A percentile compares a stretch with the other conserved stretches of the same genome.
Evolutionary conservation across 2,888 invertebrate genomes (phyloP).

Genomic region (Rhamphomyia laevipes): DNA sequence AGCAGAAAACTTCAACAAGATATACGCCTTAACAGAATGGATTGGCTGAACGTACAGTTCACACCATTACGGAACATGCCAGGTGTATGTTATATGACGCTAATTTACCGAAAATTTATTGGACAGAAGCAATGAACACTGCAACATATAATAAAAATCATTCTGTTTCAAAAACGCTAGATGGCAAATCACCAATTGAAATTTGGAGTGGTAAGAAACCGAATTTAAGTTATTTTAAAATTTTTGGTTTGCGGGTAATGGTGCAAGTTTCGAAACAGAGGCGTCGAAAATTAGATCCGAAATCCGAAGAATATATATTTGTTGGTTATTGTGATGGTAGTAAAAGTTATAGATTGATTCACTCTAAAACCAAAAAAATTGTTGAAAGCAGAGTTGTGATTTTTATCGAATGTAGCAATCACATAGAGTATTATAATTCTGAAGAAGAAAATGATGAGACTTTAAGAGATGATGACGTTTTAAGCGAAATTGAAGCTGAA

Average conservation of each 20-base stretch:
- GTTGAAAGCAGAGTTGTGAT: not conserved
- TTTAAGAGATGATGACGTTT: no score
- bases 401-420: not conserved
- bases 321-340: not conserved
- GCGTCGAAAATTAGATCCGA: conserved; percentile 22
- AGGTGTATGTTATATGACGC: conserved; percentile 12
- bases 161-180: not conserved
- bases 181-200: conserved; percentile 25
- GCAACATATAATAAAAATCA: conserved; percentile 5
- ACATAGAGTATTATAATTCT: not conserved
- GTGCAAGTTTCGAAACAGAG: conserved; percentile 25
- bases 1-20: no score
- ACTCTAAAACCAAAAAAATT: not conserved
- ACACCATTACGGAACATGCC: conserved; percentile 11
- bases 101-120: conserved; percentile 13
- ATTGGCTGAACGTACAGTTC: no score
- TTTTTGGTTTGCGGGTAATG: conserved; percentile 25
- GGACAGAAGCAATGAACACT: conserved; percentile 24
- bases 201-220: conserved; percentile 24
- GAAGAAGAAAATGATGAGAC: not conserved
- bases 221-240: conserved; percentile 22
- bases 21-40: conserved; percentile 10
- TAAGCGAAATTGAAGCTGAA: no score
- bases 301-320: conserved; percentile 12
- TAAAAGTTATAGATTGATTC: conserved; percentile 1